These are phyloP conservation scores for Drosophila busckii DNA, from an alignment of 1,140 invertebrate species.

Conservation along the genomic window DNA sequence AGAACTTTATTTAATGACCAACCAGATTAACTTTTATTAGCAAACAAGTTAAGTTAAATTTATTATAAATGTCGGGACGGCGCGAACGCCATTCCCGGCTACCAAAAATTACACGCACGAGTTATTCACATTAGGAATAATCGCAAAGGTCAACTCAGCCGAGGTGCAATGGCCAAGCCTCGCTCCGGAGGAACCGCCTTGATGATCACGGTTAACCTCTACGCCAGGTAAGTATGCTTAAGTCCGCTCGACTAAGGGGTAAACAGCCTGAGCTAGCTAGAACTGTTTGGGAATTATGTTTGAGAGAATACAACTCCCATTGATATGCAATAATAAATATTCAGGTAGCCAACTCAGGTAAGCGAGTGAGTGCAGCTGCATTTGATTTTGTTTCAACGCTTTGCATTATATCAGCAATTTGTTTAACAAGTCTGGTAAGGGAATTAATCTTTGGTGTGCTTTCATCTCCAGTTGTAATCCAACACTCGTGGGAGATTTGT, in stretches of 20 bases:
- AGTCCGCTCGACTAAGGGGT: neutral
- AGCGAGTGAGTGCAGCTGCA: too few species aligned
- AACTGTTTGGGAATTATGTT: slow-evolving; percentile 47
- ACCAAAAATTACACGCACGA: slow-evolving; percentile 79
- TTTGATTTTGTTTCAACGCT: too few species aligned
- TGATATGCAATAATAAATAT: neutral
- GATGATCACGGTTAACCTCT: too few species aligned
- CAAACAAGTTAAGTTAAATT: slow-evolving; percentile 3
- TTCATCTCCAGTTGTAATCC: slow-evolving; percentile 11
- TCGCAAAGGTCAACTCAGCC: slow-evolving; percentile 71
- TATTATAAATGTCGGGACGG: slow-evolving; percentile 64
- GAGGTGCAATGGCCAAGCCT: slow-evolving; percentile 52
- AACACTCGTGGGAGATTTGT: slow-evolving; percentile 46
- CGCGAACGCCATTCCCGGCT: slow-evolving; percentile 79
- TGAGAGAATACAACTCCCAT: neutral
- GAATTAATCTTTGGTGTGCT: neutral
- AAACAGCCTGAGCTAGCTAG: neutral
- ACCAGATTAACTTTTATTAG: too few species aligned
- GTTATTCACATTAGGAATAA: slow-evolving; percentile 79
- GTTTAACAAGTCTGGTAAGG: too few species aligned
- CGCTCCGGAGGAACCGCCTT: too few species aligned
- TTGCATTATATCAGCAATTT: too few species aligned
- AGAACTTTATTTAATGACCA: too few species aligned
- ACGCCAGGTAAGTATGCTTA: slow-evolving; percentile 81
- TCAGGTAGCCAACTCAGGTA: neutral